Evolutionary conservation across 2,113 vertebrate species (phyloP).

Genomic region (Corythaixoides concolor): DNA sequence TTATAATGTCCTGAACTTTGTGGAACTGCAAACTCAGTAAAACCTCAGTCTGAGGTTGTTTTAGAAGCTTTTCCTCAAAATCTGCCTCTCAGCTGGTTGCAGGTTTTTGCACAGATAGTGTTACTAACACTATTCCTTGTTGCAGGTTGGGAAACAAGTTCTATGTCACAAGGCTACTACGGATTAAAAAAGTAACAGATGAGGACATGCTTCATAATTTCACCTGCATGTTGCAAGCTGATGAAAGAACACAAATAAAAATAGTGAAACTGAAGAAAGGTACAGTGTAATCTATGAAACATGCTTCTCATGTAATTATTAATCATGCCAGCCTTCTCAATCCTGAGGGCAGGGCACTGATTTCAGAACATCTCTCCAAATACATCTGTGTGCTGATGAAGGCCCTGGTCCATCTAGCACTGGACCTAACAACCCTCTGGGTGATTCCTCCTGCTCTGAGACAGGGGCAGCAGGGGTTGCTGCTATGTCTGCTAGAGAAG

Average conservation of each 20-base stretch:
- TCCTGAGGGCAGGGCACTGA: neutral
- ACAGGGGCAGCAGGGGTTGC: neutral
- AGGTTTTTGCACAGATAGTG: neutral
- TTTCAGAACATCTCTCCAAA: neutral
- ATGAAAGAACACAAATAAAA: neutral
- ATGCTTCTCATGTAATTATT: neutral
- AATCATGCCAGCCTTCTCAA: neutral
- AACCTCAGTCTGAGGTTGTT: neutral
- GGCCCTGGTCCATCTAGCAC: neutral
- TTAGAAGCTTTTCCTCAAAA: neutral
- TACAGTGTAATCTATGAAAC: slow-evolving; percentile 12
- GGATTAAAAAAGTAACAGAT: slow-evolving; percentile 60
- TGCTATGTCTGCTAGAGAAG: neutral
- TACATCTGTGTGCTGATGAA: neutral
- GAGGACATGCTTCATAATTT: slow-evolving; percentile 63
- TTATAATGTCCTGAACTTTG: neutral
- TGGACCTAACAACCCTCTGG: neutral
- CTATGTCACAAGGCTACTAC: slow-evolving; percentile 46
- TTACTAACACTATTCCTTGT: neutral
- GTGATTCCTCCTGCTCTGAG: neutral
- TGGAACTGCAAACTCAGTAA: neutral
- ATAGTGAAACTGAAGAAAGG: slow-evolving; percentile 65
- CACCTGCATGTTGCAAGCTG: slow-evolving; percentile 63
- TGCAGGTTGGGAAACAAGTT: slow-evolving; percentile 48
- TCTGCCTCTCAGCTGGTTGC: neutral